Conservation (phyloP, 35 echinoderm and acorn worm genomes). For the Amphiura filiformis region DNA sequence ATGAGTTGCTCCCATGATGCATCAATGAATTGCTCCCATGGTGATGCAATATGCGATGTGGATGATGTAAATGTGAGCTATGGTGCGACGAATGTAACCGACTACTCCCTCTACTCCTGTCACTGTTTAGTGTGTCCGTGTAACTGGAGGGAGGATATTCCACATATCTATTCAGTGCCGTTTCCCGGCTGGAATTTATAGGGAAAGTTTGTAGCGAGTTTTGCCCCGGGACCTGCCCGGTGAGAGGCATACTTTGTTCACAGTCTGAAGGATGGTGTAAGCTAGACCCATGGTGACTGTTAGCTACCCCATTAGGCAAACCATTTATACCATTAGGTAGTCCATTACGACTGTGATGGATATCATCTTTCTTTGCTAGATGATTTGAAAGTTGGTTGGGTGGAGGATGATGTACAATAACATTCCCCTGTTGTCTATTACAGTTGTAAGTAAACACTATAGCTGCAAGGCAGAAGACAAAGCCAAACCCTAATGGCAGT, state of each 20-base stretch:
- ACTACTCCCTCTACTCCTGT: slow-evolving; percentile 16
- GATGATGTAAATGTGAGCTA: slow-evolving; percentile 46
- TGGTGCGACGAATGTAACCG: slow-evolving; percentile 40
- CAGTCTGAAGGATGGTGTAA: slow-evolving; percentile 29
- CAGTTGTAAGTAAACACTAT: slow-evolving; percentile 38
- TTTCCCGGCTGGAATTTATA: slow-evolving; percentile 13
- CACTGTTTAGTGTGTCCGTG: slow-evolving; percentile 46
- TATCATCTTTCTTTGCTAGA: neutral
- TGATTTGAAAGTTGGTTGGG: slow-evolving; percentile 31
- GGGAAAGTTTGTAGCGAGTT: slow-evolving; percentile 33
- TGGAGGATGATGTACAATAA: neutral
- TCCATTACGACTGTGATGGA: neutral
- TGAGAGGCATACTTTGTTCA: slow-evolving; percentile 53
- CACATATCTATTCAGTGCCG: slow-evolving; percentile 42
- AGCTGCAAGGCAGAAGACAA: slow-evolving; percentile 32
- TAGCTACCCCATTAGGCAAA: neutral
- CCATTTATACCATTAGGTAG: neutral
- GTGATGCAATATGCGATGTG: slow-evolving; percentile 43
- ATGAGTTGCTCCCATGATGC: slow-evolving; percentile 28
- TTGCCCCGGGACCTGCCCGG: slow-evolving; percentile 5
- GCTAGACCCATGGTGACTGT: neutral
- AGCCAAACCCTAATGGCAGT: slow-evolving; percentile 31
- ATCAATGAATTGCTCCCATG: slow-evolving; percentile 18
- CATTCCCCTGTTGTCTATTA: slow-evolving; percentile 24
- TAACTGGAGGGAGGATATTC: slow-evolving; percentile 33